Evolutionary conservation across 2,113 vertebrate species (phyloP).

Genomic region (Misgurnus mizolepis): DNA sequence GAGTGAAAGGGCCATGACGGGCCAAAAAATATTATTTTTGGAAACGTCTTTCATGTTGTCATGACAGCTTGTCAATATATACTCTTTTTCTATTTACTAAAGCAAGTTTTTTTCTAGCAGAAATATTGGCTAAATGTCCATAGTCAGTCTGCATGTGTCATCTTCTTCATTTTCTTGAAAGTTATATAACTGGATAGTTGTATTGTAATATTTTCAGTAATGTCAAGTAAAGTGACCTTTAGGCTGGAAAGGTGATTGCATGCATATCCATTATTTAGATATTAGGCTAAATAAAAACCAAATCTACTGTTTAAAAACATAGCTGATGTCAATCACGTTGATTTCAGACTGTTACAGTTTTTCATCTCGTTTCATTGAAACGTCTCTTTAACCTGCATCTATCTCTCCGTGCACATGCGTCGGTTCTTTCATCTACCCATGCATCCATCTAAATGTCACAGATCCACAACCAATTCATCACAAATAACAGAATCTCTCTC

Average conservation of each 20-base stretch:
- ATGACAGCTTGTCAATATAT: conserved; percentile 43
- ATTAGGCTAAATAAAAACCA: neutral
- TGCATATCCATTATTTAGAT: too few species aligned
- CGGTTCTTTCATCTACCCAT: neutral
- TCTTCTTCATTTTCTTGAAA: conserved; percentile 23
- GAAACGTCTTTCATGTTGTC: conserved; percentile 25
- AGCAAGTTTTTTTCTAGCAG: neutral
- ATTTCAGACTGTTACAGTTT: too few species aligned
- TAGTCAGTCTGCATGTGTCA: conserved; percentile 13
- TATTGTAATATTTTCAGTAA: conserved; percentile 25
- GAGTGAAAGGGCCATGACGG: conserved; percentile 17
- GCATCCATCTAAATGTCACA: neutral
- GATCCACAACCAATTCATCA: too few species aligned
- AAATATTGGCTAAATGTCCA: conserved; percentile 40
- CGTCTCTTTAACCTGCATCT: neutral
- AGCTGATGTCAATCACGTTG: too few species aligned
- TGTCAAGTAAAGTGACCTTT: conserved; percentile 41
- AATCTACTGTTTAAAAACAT: neutral
- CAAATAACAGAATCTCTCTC: too few species aligned
- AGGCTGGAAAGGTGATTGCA: conserved; percentile 7
- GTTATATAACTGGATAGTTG: conserved; percentile 6
- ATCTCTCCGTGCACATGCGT: conserved; percentile 1
- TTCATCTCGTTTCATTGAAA: neutral
- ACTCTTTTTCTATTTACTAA: conserved; percentile 41
- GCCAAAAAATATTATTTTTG: conserved; percentile 19